Percentiles rank a stretch among this genome's conserved stretches.
These are phyloP conservation scores for Lepus americanus DNA, from an alignment of 2,113 vertebrate genomes.

Conservation along the genomic window DNA sequence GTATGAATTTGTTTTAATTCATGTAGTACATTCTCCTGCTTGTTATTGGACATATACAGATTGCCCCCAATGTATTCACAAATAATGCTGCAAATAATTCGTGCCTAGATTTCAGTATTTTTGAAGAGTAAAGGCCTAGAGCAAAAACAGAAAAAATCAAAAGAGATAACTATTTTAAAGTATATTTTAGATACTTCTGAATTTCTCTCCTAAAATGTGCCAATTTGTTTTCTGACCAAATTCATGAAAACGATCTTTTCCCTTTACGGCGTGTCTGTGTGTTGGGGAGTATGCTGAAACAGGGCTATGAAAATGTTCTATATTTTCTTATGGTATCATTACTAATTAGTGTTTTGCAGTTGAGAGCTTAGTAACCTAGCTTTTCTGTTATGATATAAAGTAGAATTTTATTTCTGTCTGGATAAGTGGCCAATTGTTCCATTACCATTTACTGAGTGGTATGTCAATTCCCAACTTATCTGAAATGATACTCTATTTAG, in stretches of 20 bases:
- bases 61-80: neutral
- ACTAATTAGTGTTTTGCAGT: neutral
- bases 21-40: neutral
- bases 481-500: neutral
- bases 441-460: neutral
- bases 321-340: neutral
- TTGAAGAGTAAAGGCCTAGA: neutral
- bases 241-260: neutral
- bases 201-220: conserved; percentile 19
- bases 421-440: neutral
- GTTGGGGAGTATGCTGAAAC: neutral
- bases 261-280: neutral
- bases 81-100: neutral
- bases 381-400: neutral
- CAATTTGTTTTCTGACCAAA: neutral
- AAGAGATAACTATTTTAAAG: conserved; percentile 6
- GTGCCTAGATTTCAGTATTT: neutral
- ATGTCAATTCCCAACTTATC: neutral
- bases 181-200: conserved; percentile 29
- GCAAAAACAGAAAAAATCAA: neutral
- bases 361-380: neutral
- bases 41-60: neutral
- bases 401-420: conserved; percentile 12
- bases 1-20: neutral
- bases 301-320: neutral